Base-by-base conservation (phyloP, 2,888 invertebrate genomes). In the Lochmaea crataegi region DNA sequence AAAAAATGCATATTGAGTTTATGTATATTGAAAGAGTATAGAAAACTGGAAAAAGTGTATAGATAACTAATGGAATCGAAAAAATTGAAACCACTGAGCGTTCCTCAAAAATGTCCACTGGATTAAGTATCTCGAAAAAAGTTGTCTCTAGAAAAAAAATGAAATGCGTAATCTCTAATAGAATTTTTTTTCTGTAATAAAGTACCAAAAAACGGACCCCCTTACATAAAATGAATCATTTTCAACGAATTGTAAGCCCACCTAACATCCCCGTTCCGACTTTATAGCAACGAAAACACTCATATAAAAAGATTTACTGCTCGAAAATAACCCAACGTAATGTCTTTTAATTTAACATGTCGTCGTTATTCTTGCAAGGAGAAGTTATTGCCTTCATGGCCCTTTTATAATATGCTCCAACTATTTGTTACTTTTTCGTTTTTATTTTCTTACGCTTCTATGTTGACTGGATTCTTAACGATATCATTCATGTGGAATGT, bases 261-360 rank as follows among this genome's bases (percentile, higher is more conserved):
- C 72, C 69, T 74, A 10, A 16, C 61, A 65, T 64, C 65, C 53
- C 68, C 22, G 77, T 79, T 72, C 75, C 71, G 80, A 82, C 81
- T 83, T 83, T 83, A 83, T 79, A 81, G 81, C 80, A 80, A 80
- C 81, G 82, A 82, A 83, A 84, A 84, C 82, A 82, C 83, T 84
- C 84, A 84, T 84, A 83, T 84, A 84, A 83, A 84, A 83, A 84
- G 85, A 85, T 85, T 85, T 85, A 85, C 82, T 79, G 80, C 83
- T 77, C 74, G 81, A 83, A 83, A 84, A 84, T 84, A 83, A 81
- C 83, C 81, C 82, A 75, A 80, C 79, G 83, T 84, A 83, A 84
- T 83, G 84, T 84, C 84, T 85, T 85, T 83, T 84, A 85, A 85
- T 85, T 85, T 83, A 83, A 83, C 83, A 82, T 81, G 84, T 83